phyloP scores from a whole-genome alignment of 2,888 invertebrate species.

The Phoenoteleia sp. region DNA sequence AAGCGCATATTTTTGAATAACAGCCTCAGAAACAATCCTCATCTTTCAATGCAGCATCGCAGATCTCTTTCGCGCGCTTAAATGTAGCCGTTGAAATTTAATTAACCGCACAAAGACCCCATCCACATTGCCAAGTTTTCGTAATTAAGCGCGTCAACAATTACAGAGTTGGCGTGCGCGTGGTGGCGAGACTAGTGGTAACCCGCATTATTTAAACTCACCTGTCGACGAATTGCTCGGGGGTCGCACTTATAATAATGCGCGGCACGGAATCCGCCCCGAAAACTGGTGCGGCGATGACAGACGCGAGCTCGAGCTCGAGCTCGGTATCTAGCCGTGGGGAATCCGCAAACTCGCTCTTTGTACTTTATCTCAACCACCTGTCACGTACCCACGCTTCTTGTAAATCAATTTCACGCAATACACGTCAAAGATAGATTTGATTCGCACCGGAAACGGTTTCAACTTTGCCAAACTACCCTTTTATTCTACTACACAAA shows the following conservation, averaged over 20 bases:
- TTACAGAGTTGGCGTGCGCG: slow-evolving; percentile 20
- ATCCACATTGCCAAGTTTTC: slow-evolving; percentile 17
- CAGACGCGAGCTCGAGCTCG: slow-evolving; percentile 27
- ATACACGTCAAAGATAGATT: slow-evolving; percentile 33
- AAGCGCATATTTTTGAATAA: too few species aligned
- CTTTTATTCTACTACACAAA: too few species aligned
- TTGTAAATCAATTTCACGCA: slow-evolving; percentile 66
- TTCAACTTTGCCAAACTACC: neutral
- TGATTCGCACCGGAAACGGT: neutral
- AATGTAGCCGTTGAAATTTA: slow-evolving; percentile 30
- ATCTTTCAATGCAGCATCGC: neutral
- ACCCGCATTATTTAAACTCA: slow-evolving; percentile 27
- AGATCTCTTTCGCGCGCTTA: neutral
- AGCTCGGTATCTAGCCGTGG: slow-evolving; percentile 28
- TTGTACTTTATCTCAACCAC: slow-evolving; percentile 65
- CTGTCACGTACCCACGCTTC: slow-evolving; percentile 59
- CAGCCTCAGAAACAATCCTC: too few species aligned
- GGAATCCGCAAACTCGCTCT: slow-evolving; percentile 42
- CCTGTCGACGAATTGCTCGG: slow-evolving; percentile 23
- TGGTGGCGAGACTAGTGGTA: slow-evolving; percentile 18
- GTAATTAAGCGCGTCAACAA: slow-evolving; percentile 48
- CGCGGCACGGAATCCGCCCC: slow-evolving; percentile 2
- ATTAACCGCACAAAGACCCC: slow-evolving; percentile 32
- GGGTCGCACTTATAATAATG: slow-evolving; percentile 35
- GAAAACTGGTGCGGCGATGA: slow-evolving; percentile 33